Conservation (phyloP, 2,113 vertebrate genomes). For the Tonatia bakeri region DNA sequence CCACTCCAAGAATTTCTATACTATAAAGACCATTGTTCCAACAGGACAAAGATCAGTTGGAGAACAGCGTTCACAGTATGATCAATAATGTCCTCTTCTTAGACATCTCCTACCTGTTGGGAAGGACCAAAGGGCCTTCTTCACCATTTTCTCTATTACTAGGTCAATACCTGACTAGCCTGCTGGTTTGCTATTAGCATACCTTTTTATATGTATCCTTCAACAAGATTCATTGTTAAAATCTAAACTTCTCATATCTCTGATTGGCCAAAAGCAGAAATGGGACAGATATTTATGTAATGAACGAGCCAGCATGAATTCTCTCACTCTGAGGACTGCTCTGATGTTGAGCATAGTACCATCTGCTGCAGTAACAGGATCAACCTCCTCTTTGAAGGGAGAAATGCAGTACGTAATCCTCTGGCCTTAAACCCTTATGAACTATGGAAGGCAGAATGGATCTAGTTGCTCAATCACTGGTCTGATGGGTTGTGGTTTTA, state of each 20-base stretch:
- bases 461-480: not conserved
- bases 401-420: not conserved
- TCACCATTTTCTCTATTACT: not conserved
- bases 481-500: not conserved
- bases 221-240: constrained; percentile 39
- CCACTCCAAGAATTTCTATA: constrained; percentile 60
- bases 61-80: not conserved
- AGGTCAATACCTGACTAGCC: not conserved
- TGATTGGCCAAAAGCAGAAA: constrained; percentile 9
- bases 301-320: not conserved
- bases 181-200: not conserved
- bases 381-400: not conserved
- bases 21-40: not conserved
- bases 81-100: not conserved
- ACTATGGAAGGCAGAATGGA: not conserved
- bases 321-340: not conserved
- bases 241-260: constrained; percentile 2
- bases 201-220: constrained; percentile 26
- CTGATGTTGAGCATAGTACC: not conserved
- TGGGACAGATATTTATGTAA: not conserved
- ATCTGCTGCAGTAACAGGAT: not conserved
- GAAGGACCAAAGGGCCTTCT: not conserved
- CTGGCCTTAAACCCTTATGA: not conserved
- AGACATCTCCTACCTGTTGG: not conserved
- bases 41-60: not conserved